A percentile compares a stretch with the other conserved stretches of the same genome.
Evolutionary conservation across 1,140 invertebrate species (phyloP).

Genomic region (Meloidogyne hapla): DNA sequence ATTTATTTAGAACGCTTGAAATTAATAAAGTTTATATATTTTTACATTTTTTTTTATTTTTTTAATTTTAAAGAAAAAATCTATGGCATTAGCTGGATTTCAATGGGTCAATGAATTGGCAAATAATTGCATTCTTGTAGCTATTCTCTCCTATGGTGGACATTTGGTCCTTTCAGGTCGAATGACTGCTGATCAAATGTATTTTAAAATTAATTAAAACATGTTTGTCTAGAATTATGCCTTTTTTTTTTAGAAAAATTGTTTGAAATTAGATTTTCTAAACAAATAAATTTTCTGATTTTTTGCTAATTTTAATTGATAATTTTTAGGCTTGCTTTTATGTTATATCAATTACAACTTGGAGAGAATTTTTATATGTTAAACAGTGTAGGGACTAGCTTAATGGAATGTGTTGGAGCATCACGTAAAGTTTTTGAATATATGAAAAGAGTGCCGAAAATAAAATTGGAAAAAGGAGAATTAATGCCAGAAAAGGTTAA

Average conservation of each 20-base stretch:
- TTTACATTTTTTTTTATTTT: conserved; percentile 29
- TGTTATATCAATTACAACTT: conserved; percentile 63
- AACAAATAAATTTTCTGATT: too few species aligned
- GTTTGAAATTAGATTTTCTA: too few species aligned
- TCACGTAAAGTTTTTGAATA: conserved; percentile 67
- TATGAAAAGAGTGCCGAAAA: conserved; percentile 64
- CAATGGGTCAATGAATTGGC: conserved; percentile 60
- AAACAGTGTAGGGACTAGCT: conserved; percentile 64
- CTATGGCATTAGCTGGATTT: conserved; percentile 41
- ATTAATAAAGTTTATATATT: conserved; percentile 54
- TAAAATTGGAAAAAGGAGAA: conserved; percentile 31
- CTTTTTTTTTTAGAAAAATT: too few species aligned
- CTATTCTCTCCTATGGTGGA: conserved; percentile 62
- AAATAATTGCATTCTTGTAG: conserved; percentile 38
- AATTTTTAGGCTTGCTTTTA: conserved; percentile 48
- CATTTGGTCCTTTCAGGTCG: conserved; percentile 56
- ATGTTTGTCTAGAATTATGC: too few species aligned
- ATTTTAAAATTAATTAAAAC: background rate
- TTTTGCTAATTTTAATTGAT: background rate
- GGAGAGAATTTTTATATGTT: conserved; percentile 59
- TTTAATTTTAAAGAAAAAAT: conserved; percentile 19
- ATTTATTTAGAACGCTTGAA: conserved; percentile 52
- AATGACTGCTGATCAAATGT: conserved; percentile 56
- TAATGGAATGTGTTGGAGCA: conserved; percentile 66
- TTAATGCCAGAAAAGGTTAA: background rate